phyloP scores from a whole-genome alignment of 2,113 vertebrate species.

The Monopterus albus region DNA sequence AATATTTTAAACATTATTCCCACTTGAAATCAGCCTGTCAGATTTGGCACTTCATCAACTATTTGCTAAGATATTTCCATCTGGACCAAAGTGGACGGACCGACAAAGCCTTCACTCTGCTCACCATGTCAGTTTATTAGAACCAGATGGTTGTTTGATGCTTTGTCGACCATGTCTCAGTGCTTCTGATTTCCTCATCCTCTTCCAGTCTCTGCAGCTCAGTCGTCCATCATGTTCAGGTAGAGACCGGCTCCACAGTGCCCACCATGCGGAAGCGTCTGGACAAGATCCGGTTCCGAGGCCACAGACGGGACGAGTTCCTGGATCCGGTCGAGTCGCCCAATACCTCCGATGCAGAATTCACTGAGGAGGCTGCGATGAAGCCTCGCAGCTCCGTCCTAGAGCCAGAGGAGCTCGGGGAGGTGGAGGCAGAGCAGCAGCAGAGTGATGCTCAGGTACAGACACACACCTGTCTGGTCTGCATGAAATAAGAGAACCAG shows the following conservation, averaged over 20 bases:
- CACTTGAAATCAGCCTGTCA: no score
- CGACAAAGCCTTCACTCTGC: no score
- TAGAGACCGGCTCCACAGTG: slow-evolving; percentile 79
- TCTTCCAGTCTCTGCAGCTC: slow-evolving; percentile 8
- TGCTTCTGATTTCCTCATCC: no score
- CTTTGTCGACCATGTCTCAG: neutral
- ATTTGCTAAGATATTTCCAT: no score
- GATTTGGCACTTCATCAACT: no score
- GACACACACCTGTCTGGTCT: neutral
- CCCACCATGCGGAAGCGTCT: slow-evolving; percentile 94
- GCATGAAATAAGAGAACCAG: no score
- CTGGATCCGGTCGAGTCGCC: slow-evolving; percentile 93
- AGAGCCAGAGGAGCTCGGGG: slow-evolving; percentile 88
- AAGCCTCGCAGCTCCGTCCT: slow-evolving; percentile 82
- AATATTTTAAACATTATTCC: no score
- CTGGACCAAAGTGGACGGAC: no score
- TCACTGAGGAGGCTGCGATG: slow-evolving; percentile 86
- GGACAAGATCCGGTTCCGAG: slow-evolving; percentile 96
- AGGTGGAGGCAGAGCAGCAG: slow-evolving; percentile 83
- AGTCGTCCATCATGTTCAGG: slow-evolving; percentile 41
- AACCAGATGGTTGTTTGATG: no score
- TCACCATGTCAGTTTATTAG: no score
- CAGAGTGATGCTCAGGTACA: slow-evolving; percentile 56
- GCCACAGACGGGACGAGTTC: slow-evolving; percentile 94
- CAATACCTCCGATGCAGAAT: slow-evolving; percentile 94